Percentiles rank a stretch among this genome's conserved stretches.
Evolutionary conservation across 1,140 invertebrate genomes (phyloP).

Genomic region (Trigoniulus corallinus): DNA sequence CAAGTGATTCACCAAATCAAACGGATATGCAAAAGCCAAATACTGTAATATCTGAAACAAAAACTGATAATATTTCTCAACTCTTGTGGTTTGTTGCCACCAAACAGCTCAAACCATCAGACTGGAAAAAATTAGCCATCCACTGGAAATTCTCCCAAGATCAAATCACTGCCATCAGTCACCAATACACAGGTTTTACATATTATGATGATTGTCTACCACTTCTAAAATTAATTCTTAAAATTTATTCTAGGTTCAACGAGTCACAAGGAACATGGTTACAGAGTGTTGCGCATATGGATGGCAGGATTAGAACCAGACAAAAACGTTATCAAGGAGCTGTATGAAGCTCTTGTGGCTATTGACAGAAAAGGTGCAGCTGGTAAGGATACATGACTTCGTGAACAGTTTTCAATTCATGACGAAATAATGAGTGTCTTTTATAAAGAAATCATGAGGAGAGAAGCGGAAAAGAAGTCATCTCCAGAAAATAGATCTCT

Average conservation of each 20-base stretch:
- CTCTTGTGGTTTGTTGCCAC: constrained; percentile 48
- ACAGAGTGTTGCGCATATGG: constrained; percentile 51
- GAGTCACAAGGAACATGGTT: constrained; percentile 59
- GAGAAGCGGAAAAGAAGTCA: too few relatives aligned
- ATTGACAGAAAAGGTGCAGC: constrained; percentile 42
- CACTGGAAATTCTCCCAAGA: constrained; percentile 55
- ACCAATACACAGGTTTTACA: constrained; percentile 58
- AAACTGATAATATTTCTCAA: constrained; percentile 24
- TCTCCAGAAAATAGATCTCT: too few relatives aligned
- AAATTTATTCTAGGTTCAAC: constrained; percentile 33
- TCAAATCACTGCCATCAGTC: constrained; percentile 52
- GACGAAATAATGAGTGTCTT: too few relatives aligned
- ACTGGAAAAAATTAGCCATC: constrained; percentile 51
- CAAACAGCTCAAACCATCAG: constrained; percentile 41
- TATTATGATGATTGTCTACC: constrained; percentile 3
- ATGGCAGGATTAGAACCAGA: constrained; percentile 41
- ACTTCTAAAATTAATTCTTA: not conserved
- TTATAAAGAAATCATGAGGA: too few relatives aligned
- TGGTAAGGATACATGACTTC: too few relatives aligned
- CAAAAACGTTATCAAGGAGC: constrained; percentile 39
- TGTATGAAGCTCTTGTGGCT: constrained; percentile 42
- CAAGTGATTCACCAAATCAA: not conserved
- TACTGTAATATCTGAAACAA: constrained; percentile 11
- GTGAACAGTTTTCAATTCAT: too few relatives aligned
- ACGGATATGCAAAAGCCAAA: not conserved